Base-by-base conservation (phyloP, 2,888 invertebrate genomes). In the Plagodis pulveraria region DNA sequence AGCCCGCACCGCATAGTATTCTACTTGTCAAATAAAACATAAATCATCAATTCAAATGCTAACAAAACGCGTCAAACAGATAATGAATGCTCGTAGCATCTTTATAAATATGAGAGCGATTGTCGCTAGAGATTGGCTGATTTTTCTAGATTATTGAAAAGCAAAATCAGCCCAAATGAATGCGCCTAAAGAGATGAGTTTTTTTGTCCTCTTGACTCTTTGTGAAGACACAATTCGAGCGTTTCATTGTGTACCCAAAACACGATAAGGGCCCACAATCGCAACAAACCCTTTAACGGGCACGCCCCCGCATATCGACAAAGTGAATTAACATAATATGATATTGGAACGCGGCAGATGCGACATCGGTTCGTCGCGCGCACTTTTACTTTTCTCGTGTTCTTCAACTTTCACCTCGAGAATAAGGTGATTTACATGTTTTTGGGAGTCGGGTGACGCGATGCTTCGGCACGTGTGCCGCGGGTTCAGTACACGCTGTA, bases 341-440 rank as follows among this genome's bases (percentile, higher is more conserved):
- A 81, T 83, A 85, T 80, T 77, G 70, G 72, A 71, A 63, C 73
- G 67, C 71, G 73, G 69, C 86, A 86, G 85, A 84, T 88, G 87
- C 84, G 83, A 69, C 80, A 74, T 72, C 71, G 70, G 66, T 71
- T 67, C 62, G 56, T 69, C 72, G 68, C 68, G 69, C 68, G 62
- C 76, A 90, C 91, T 92, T 91, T 92, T 91, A 91, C 91, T 92
- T 92, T 89, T 83, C 77, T 79, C 75, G 75, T 80, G 80, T 76
- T 76, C 74, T 79, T 91, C 86, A 91, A 92, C 91, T 92, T 92
- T 92, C 91, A 92, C 91, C 91, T 90, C 85, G 69, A 80, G 78
- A 83, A 81, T 78, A 76, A 75, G 82, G 80, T 84, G 82, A 88
- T 89, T 88, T 87, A 84, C 89, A 88, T 89, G 86, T 81, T 76